A percentile compares a stretch with the other conserved stretches of the same genome.
Evolutionary conservation across 2,888 invertebrate genomes (phyloP).

Genomic region (Cantharis lateralis): DNA sequence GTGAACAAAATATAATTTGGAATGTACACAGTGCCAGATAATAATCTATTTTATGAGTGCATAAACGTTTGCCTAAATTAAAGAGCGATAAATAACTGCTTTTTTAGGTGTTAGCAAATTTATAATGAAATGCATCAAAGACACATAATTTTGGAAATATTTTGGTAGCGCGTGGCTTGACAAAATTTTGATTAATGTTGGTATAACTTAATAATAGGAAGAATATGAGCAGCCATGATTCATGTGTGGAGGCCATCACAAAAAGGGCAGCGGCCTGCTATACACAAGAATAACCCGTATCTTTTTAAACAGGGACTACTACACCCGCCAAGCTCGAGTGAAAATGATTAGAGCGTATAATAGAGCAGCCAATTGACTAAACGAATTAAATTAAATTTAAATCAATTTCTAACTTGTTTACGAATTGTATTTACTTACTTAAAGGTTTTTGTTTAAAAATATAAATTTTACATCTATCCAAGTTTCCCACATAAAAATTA

Average conservation of each 20-base stretch:
- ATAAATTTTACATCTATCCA: background rate
- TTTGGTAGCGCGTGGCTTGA: background rate
- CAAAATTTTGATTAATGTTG: background rate
- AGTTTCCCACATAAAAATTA: background rate
- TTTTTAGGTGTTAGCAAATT: conserved; percentile 34
- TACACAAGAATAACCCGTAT: conserved; percentile 48
- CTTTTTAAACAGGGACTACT: conserved; percentile 45
- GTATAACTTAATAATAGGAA: conserved; percentile 14
- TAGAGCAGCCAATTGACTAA: conserved; percentile 19
- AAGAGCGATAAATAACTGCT: conserved; percentile 49
- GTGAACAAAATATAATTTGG: conserved; percentile 48
- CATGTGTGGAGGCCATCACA: conserved; percentile 54
- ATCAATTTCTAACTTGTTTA: background rate
- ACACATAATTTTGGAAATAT: background rate
- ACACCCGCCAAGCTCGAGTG: conserved; percentile 32
- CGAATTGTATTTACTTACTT: background rate
- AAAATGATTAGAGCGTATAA: conserved; percentile 28
- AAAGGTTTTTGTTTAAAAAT: background rate
- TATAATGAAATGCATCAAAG: conserved; percentile 17
- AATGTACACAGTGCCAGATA: conserved; percentile 51
- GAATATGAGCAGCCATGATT: conserved; percentile 49
- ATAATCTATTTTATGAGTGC: conserved; percentile 55
- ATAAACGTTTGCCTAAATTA: conserved; percentile 55
- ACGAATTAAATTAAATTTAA: background rate
- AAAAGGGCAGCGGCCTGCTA: conserved; percentile 55